Base-by-base conservation (phyloP, 2,113 vertebrate genomes). In the Charina bottae region DNA sequence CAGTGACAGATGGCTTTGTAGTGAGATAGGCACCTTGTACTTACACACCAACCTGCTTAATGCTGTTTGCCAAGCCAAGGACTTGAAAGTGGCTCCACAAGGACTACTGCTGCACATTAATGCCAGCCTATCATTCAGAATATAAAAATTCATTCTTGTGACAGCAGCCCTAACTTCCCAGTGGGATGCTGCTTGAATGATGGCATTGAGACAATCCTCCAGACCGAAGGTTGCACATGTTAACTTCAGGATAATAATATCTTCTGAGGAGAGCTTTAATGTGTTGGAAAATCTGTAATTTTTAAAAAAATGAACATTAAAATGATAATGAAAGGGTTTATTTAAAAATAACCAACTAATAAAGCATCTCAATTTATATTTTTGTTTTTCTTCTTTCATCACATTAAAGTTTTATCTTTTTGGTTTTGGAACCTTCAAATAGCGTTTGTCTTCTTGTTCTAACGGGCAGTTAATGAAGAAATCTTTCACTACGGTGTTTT, bases 91-190 rank as follows among this genome's bases (percentile, higher is more conserved):
- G 42, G 93, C 89, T 94, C 96, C 97, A 95, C 97, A 97, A 85
- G 95, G 96, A 89, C 97, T 96, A 58, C 95, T 87, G 84, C 83
- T 85, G 55, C 94, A 96, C 94, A 97, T 98, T 60, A 98, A 95
- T 87, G 97, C 97, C 93, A 99, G 95, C 68, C 94, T 98, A 94
- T 99, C 98, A 88, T 98, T 98, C 92, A 99, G 95, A 92, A 99
- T 92, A 92, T 99, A 98, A 95, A 99, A 98, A 85, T 96, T 97
- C 96, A 99, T 98, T 93, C 97, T 98, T 26, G 96, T 97, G 90
- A 99, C 95, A 93, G 98, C 98, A 58, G 97, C 96, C 93, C 97
- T 98, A 90, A 99, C 99, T 6, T 98, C 98, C 56, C 96, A 95
- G 96, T 99, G 99, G 83, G 97, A 98, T 5, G 91, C 93, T n/a